Evolutionary conservation across 2,888 invertebrate genomes (phyloP).

Genomic region (Phlogophora meticulosa): DNA sequence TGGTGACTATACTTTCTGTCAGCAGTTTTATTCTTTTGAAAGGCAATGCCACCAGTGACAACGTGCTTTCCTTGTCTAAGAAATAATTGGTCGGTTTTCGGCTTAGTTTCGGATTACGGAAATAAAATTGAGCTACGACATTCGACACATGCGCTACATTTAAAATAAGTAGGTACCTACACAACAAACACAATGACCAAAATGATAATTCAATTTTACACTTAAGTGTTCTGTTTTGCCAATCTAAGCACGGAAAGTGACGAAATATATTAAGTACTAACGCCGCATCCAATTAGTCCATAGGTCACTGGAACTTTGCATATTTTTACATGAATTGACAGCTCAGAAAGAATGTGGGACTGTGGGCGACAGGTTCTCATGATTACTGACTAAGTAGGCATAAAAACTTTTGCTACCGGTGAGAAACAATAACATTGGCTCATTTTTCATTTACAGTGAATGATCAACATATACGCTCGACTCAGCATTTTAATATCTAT

Average conservation of each 20-base stretch:
- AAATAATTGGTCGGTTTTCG: no score
- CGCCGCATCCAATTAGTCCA: slow-evolving; percentile 19
- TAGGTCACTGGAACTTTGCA: slow-evolving; percentile 15
- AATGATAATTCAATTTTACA: not conserved
- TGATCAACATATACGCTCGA: not conserved
- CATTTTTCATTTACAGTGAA: not conserved
- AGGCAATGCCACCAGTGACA: no score
- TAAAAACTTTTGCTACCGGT: not conserved
- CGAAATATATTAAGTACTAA: not conserved
- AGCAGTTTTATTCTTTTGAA: no score
- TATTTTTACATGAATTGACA: not conserved
- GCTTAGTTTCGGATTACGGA: no score
- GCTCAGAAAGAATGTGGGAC: not conserved
- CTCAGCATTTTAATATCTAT: not conserved
- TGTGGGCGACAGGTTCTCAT: slow-evolving; percentile 9
- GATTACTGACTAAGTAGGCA: slow-evolving; percentile 6
- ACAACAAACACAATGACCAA: not conserved
- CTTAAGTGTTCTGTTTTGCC: not conserved
- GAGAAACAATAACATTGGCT: not conserved
- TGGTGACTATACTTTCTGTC: no score
- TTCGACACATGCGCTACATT: no score
- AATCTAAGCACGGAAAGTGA: not conserved
- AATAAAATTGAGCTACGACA: no score
- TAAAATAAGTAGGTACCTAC: no score
- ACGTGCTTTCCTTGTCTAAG: no score